These are phyloP conservation scores for Pterois miles DNA, from an alignment of 2,797 vertebrate species.

Conservation along the genomic window DNA sequence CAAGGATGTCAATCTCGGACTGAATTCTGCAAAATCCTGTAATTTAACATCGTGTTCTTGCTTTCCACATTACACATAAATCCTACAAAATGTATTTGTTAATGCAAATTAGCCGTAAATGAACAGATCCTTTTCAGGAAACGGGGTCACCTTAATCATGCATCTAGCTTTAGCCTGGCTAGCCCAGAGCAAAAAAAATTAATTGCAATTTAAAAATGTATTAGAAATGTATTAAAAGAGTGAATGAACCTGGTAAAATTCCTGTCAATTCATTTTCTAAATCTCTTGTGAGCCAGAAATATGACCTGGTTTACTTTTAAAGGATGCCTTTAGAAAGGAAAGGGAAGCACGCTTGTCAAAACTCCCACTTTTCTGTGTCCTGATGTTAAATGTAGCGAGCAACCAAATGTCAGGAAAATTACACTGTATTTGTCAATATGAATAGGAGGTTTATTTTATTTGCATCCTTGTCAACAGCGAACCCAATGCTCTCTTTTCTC, in stretches of 20 bases:
- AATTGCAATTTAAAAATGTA: too few relatives aligned
- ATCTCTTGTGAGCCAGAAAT: not conserved
- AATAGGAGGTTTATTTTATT: conserved; percentile 34
- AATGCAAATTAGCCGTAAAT: not conserved
- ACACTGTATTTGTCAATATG: conserved; percentile 27
- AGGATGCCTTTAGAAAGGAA: not conserved
- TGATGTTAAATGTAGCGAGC: conserved; percentile 20
- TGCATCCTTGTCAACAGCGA: conserved; percentile 17
- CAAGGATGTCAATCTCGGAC: not conserved
- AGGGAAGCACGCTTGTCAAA: not conserved
- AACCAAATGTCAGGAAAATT: conserved; percentile 25
- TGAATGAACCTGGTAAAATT: not conserved
- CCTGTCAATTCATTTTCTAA: not conserved
- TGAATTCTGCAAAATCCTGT: not conserved
- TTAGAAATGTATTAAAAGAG: not conserved
- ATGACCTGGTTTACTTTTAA: not conserved
- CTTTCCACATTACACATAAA: not conserved
- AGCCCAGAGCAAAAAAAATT: too few relatives aligned
- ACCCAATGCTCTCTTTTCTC: not conserved
- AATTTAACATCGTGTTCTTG: not conserved
- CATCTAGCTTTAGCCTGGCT: not conserved
- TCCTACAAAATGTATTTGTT: not conserved
- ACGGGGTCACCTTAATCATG: too few relatives aligned
- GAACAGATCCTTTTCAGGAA: not conserved
- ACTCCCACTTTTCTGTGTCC: not conserved